Conservation (phyloP, 2,113 vertebrate genomes). For the Danionella cerebrum region DNA sequence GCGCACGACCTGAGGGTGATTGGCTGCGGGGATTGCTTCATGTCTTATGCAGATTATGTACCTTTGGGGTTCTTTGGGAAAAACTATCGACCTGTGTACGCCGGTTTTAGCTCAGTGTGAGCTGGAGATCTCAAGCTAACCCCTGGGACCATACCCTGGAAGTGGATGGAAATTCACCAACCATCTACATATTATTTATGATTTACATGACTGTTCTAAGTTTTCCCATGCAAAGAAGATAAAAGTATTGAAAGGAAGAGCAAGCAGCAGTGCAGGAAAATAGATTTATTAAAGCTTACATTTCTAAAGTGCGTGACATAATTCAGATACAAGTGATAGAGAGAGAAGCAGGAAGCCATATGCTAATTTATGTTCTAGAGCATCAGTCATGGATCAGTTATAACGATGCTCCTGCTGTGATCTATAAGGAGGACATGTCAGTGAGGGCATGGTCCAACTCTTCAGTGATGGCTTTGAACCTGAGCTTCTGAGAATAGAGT, state of each 20-base stretch:
- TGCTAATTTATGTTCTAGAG: background rate
- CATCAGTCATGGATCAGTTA: background rate
- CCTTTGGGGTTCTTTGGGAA: too few relatives aligned
- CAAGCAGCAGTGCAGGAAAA: background rate
- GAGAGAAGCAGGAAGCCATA: background rate
- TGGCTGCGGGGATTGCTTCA: too few relatives aligned
- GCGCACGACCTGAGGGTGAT: too few relatives aligned
- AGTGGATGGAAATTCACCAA: too few relatives aligned
- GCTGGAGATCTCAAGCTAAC: too few relatives aligned
- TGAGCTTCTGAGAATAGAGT: conserved; percentile 85
- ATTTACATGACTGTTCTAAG: too few relatives aligned
- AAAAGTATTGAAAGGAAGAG: background rate
- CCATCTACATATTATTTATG: too few relatives aligned
- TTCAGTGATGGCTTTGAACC: conserved; percentile 84
- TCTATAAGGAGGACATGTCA: conserved; percentile 80
- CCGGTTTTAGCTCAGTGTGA: too few relatives aligned
- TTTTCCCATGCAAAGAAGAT: too few relatives aligned
- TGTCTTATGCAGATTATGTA: too few relatives aligned
- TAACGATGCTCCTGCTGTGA: background rate
- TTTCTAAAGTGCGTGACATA: background rate
- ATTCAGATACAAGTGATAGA: background rate
- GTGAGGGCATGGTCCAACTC: conserved; percentile 83
- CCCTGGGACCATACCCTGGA: too few relatives aligned
- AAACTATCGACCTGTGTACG: too few relatives aligned
- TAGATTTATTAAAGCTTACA: background rate